Evolutionary conservation across 2,888 invertebrate species (phyloP).

Genomic region (Epinotia demarniana): DNA sequence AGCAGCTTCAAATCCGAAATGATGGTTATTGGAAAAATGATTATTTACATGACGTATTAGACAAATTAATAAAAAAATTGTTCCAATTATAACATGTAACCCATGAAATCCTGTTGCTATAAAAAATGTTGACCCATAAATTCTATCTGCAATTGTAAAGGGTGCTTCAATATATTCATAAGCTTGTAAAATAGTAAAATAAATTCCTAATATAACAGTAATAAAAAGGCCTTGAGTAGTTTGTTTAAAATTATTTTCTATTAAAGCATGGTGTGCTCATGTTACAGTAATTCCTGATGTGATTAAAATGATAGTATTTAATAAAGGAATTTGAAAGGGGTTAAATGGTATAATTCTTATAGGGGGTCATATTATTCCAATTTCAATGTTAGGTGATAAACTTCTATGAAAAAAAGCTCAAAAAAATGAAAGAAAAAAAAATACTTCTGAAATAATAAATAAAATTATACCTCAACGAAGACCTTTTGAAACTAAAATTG

Average conservation of each 20-base stretch:
- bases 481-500: conserved; percentile 82
- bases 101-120: conserved; percentile 91
- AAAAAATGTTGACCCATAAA: conserved; percentile 89
- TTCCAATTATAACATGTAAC: conserved; percentile 87
- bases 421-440: conserved; percentile 85
- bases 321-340: conserved; percentile 88
- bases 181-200: conserved; percentile 87
- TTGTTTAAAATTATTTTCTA: conserved; percentile 72
- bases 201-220: conserved; percentile 74
- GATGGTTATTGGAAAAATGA: conserved; percentile 69
- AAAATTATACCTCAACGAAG: conserved; percentile 89
- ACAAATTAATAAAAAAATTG: conserved; percentile 64
- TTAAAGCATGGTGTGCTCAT: conserved; percentile 75
- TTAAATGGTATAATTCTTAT: conserved; percentile 86
- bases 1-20: conserved; percentile 74
- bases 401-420: conserved; percentile 85
- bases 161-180: conserved; percentile 88
- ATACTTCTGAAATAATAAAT: conserved; percentile 89
- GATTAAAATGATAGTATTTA: conserved; percentile 90
- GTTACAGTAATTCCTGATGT: conserved; percentile 89
- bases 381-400: conserved; percentile 71
- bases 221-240: conserved; percentile 73
- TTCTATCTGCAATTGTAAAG: conserved; percentile 74
- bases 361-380: conserved; percentile 86
- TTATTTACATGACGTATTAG: conserved; percentile 64